Evolutionary conservation across 2,113 vertebrate species (phyloP).

Genomic region (Tetrao urogallus): DNA sequence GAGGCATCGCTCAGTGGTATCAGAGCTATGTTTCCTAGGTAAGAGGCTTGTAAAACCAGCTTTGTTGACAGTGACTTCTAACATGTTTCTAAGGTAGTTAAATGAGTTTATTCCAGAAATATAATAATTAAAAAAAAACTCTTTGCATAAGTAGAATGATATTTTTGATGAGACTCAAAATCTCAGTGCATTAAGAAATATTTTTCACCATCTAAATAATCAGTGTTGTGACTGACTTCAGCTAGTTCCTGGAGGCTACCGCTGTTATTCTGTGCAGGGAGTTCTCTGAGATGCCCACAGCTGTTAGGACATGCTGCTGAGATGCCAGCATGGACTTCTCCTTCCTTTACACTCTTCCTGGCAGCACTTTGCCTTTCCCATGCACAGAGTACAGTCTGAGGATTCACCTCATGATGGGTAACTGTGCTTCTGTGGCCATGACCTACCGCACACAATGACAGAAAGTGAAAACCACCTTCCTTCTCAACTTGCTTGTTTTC

Average conservation of each 20-base stretch:
- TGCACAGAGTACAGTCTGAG: accelerated
- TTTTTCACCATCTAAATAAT: neutral
- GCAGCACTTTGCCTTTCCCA: neutral
- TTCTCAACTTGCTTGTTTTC: neutral
- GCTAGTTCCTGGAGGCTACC: neutral
- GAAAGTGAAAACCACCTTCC: constrained; percentile 36
- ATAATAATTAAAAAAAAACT: neutral
- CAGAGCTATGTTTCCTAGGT: neutral
- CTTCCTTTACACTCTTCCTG: accelerated
- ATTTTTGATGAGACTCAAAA: neutral
- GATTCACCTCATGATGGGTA: accelerated
- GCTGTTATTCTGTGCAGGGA: neutral
- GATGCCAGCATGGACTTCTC: neutral
- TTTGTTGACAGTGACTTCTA: neutral
- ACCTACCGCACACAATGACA: neutral
- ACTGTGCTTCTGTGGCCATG: neutral
- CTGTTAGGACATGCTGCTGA: neutral
- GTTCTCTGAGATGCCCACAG: neutral
- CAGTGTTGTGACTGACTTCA: neutral
- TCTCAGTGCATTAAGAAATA: neutral
- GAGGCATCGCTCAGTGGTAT: neutral
- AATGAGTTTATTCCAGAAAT: neutral
- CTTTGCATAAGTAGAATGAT: neutral
- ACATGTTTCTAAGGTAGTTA: neutral
- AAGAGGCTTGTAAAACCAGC: neutral